Percentiles rank a stretch among this genome's conserved stretches.
Evolutionary conservation across 2,113 vertebrate species (phyloP).

Genomic region (Cyanoderma ruficeps): DNA sequence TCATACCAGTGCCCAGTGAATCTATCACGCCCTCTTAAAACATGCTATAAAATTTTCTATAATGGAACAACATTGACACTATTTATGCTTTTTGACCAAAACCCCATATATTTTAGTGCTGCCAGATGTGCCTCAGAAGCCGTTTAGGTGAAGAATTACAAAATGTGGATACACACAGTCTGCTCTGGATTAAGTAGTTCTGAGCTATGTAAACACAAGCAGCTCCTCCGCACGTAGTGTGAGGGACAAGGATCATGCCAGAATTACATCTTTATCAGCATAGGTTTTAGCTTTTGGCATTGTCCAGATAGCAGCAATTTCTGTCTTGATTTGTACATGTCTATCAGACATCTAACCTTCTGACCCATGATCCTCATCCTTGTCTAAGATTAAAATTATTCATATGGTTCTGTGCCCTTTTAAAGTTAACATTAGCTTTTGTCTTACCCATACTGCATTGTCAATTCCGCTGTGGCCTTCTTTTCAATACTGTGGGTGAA

Average conservation of each 20-base stretch:
- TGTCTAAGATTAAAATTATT: not conserved
- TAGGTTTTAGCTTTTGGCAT: not conserved
- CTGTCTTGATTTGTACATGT: not conserved
- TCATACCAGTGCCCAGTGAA: not conserved
- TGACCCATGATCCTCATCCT: not conserved
- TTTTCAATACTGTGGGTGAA: not conserved
- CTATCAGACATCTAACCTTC: not conserved
- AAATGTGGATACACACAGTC: not conserved
- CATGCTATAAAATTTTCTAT: not conserved
- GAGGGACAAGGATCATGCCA: not conserved
- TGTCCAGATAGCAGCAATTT: not conserved
- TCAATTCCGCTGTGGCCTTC: not conserved
- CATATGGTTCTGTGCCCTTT: not conserved
- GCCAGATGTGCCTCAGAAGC: not conserved
- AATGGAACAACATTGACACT: not conserved
- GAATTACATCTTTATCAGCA: not conserved
- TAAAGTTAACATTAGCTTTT: not conserved
- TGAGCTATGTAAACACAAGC: not conserved
- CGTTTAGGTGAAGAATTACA: not conserved
- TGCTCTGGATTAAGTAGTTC: not conserved
- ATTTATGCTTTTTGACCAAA: not conserved
- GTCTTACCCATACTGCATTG: not conserved
- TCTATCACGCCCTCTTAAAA: not conserved
- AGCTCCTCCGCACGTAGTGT: not conserved
- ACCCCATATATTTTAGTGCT: rapidly evolving